Conservation (phyloP, 2,797 vertebrate genomes). For the Capromys pilorides region DNA sequence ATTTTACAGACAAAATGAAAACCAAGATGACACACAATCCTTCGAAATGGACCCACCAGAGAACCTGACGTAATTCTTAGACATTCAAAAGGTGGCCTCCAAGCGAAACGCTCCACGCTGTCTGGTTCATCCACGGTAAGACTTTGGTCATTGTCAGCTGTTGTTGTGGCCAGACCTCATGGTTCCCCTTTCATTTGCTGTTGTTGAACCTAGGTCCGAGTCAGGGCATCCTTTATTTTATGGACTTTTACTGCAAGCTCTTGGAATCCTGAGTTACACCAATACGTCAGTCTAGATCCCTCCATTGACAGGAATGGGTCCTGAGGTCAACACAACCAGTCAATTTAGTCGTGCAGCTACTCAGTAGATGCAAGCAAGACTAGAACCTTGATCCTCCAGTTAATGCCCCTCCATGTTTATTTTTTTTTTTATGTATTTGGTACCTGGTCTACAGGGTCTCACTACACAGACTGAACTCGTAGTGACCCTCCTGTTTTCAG, state of each 20-base stretch:
- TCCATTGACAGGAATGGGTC: not conserved
- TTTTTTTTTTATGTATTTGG: too few relatives aligned
- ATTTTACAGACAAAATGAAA: not conserved
- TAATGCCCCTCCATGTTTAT: not conserved
- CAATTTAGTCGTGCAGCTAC: not conserved
- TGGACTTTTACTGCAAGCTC: not conserved
- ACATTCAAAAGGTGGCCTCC: not conserved
- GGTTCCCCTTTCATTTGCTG: not conserved
- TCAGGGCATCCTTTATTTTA: not conserved
- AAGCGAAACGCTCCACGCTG: not conserved
- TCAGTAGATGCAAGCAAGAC: not conserved
- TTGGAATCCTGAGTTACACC: not conserved
- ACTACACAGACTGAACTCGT: too few relatives aligned
- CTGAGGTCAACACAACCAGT: not conserved
- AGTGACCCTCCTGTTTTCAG: too few relatives aligned
- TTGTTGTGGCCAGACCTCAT: not conserved
- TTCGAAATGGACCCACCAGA: not conserved
- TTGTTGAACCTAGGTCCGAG: not conserved
- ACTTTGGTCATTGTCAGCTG: not conserved
- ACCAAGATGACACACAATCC: not conserved
- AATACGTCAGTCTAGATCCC: not conserved
- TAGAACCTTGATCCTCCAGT: not conserved
- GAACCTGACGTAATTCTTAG: not conserved
- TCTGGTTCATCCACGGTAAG: not conserved
- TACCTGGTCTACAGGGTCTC: too few relatives aligned